Percentiles rank a stretch among this genome's conserved stretches.
Conservation (phyloP, 2,888 invertebrate species). For the Archips crataeganus region DNA sequence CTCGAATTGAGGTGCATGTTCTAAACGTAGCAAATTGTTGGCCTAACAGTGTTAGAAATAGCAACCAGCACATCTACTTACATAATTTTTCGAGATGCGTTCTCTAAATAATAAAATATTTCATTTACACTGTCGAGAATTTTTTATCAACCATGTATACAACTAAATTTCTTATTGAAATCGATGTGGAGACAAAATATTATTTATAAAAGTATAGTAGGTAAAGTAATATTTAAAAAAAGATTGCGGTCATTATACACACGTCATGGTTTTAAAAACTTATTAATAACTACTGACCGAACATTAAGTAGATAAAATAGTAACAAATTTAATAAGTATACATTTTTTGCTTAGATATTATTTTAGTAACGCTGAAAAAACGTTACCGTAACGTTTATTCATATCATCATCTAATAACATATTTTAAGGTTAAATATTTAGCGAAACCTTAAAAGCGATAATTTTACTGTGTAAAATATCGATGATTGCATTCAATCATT, state of each 20-base stretch:
- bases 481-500: background rate
- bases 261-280: constrained; percentile 45
- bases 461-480: background rate
- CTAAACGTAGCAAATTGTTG: background rate
- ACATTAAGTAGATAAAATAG: constrained; percentile 18
- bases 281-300: constrained; percentile 36
- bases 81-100: background rate
- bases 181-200: background rate
- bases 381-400: constrained; percentile 3
- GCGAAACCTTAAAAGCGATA: background rate
- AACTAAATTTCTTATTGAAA: background rate
- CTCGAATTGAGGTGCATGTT: background rate
- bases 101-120: background rate
- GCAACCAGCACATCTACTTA: background rate
- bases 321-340: constrained; percentile 22
- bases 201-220: background rate
- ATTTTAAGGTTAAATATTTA: background rate
- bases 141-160: background rate
- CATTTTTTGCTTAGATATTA: constrained; percentile 12
- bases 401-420: constrained; percentile 7
- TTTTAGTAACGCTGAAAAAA: background rate
- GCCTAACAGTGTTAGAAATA: background rate
- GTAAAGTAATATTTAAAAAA: constrained; percentile 19
- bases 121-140: background rate
- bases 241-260: constrained; percentile 41